These are phyloP conservation scores for Megalurothrips usitatus DNA, from an alignment of 2,888 invertebrate species.

Conservation along the genomic window DNA sequence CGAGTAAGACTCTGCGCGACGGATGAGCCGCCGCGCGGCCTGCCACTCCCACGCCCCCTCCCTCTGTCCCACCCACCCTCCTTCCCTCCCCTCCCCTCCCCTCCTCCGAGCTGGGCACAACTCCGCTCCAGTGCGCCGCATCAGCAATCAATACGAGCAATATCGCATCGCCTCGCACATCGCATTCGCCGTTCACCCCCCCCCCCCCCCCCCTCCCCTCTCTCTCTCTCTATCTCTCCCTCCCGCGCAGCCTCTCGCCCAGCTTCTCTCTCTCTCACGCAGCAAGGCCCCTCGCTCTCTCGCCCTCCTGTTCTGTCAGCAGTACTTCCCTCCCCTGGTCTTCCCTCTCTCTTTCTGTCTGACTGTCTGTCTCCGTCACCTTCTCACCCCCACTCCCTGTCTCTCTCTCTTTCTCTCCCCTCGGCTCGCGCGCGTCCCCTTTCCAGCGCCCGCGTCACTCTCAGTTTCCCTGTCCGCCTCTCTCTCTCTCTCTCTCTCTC, in stretches of 20 bases:
- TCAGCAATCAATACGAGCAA: conserved; percentile 26
- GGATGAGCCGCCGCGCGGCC: conserved; percentile 1
- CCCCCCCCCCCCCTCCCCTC: conserved; percentile 28
- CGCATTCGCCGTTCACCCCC: conserved; percentile 28
- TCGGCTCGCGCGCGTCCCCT: conserved; percentile 29
- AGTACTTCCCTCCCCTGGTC: neutral
- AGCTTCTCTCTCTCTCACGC: conserved; percentile 27
- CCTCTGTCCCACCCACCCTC: neutral
- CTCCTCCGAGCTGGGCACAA: neutral
- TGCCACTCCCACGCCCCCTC: neutral
- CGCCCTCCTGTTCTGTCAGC: neutral
- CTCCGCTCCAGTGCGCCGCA: conserved; percentile 25
- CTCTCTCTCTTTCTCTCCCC: neutral
- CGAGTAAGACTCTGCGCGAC: conserved; percentile 1
- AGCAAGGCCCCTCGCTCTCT: neutral
- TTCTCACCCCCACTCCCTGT: neutral
- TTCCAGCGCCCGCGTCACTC: neutral
- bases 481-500: neutral
- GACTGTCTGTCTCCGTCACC: neutral
- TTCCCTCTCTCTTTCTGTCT: conserved; percentile 28
- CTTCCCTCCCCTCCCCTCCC: neutral
- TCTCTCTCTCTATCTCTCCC: conserved; percentile 17
- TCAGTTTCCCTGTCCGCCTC: neutral
- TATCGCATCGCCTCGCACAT: conserved; percentile 36
- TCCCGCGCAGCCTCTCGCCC: conserved; percentile 28